phyloP scores from a whole-genome alignment of 2,113 vertebrate species.

The Pseudois nayaur region DNA sequence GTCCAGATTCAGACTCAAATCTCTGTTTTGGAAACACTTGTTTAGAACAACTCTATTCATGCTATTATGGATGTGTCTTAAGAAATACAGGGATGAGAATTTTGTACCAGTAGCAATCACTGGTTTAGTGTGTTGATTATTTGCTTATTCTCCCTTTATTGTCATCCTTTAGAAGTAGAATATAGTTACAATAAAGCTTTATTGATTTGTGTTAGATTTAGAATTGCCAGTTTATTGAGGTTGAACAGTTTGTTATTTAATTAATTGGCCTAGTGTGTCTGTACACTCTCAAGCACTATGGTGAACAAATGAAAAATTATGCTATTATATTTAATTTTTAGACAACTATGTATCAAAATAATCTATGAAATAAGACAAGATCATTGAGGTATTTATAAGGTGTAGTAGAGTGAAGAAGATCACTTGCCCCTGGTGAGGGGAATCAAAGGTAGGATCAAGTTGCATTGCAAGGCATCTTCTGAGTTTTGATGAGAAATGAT shows the following conservation, averaged over 20 bases:
- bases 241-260: not conserved
- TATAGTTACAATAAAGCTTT: not conserved
- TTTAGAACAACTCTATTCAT: not conserved
- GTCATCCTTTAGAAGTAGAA: not conserved
- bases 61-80: not conserved
- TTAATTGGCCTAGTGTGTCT: not conserved
- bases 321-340: not conserved
- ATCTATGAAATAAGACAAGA: not conserved
- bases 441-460: not conserved
- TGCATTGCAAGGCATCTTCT: not conserved
- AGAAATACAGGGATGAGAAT: not conserved
- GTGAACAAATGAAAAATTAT: not conserved
- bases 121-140: not conserved
- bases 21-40: not conserved
- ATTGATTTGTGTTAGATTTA: not conserved
- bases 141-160: not conserved
- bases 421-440: accelerated
- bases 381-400: not conserved
- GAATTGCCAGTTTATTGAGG: not conserved
- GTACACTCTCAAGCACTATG: not conserved
- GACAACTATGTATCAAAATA: not conserved
- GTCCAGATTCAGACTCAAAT: not conserved
- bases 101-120: not conserved
- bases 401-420: not conserved
- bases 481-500: not conserved